Evolutionary conservation across 1,140 invertebrate species (phyloP).

Genomic region (Brachionus koreanus): DNA sequence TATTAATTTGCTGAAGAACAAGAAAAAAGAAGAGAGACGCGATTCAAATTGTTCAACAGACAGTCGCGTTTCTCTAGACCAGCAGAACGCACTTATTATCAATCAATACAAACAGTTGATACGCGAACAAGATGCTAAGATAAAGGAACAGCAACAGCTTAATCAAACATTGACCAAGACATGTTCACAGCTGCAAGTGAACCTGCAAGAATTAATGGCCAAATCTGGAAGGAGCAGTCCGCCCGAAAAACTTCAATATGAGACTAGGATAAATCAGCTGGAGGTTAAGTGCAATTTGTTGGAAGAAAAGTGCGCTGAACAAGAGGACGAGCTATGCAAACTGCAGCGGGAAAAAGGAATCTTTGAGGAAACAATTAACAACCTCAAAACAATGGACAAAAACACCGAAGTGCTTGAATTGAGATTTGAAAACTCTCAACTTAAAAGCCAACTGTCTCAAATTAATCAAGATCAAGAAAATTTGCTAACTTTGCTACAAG

Average conservation of each 20-base stretch:
- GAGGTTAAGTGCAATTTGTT: not conserved
- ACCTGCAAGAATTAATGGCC: not conserved
- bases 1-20: not conserved
- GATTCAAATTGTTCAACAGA: not conserved
- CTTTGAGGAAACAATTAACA: slow-evolving; percentile 26
- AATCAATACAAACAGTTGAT: slow-evolving; percentile 39
- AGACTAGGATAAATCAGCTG: not conserved
- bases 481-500: slow-evolving; percentile 74
- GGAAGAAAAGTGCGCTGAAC: slow-evolving; percentile 28
- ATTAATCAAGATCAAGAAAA: slow-evolving; percentile 84
- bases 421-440: slow-evolving; percentile 48
- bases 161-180: slow-evolving; percentile 33
- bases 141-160: slow-evolving; percentile 1
- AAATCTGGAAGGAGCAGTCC: not conserved
- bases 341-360: slow-evolving; percentile 37
- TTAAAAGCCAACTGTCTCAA: slow-evolving; percentile 65
- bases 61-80: not conserved
- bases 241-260: not conserved
- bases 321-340: slow-evolving; percentile 35
- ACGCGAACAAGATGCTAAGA: slow-evolving; percentile 23
- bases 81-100: not conserved
- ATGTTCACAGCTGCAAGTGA: slow-evolving; percentile 4
- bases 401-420: slow-evolving; percentile 42
- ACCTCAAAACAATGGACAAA: slow-evolving; percentile 20
- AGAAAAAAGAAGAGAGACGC: not conserved